Conservation (phyloP, 2,797 vertebrate genomes). For the Brachyalestes nurse region DNA sequence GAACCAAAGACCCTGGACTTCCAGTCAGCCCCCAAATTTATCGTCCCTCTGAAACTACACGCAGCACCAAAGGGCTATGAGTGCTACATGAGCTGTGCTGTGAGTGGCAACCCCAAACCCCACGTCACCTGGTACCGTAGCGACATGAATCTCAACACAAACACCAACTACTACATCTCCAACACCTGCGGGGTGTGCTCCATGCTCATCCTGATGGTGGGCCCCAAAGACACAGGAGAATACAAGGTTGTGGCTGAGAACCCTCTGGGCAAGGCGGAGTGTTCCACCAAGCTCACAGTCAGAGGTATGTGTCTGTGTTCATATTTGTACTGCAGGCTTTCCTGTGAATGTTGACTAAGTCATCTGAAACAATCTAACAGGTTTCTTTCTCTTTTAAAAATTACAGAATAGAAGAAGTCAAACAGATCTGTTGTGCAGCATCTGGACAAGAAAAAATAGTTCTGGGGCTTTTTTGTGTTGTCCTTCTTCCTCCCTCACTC, state of each 20-base stretch:
- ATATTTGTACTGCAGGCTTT: not conserved
- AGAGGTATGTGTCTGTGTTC: slow-evolving; percentile 72
- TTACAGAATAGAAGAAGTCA: slow-evolving; percentile 53
- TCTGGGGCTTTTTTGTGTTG: not conserved
- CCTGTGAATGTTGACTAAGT: not conserved
- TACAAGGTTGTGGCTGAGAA: slow-evolving; percentile 85
- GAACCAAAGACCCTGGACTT: slow-evolving; percentile 65
- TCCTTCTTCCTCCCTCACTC: not conserved
- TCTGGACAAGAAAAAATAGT: slow-evolving; percentile 4
- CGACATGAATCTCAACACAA: slow-evolving; percentile 78
- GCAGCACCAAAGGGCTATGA: slow-evolving; percentile 82
- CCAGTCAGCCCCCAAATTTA: slow-evolving; percentile 78
- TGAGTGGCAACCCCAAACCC: slow-evolving; percentile 82
- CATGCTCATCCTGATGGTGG: slow-evolving; percentile 81
- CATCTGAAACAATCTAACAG: not conserved
- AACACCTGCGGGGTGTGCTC: slow-evolving; percentile 89
- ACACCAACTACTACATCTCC: slow-evolving; percentile 80
- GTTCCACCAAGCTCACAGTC: slow-evolving; percentile 80
- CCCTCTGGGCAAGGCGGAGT: slow-evolving; percentile 76
- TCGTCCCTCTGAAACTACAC: slow-evolving; percentile 80
- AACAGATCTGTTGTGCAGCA: slow-evolving; percentile 7
- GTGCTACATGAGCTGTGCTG: slow-evolving; percentile 89
- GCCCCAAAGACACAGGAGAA: slow-evolving; percentile 78
- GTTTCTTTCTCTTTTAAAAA: slow-evolving; percentile 58
- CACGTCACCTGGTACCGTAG: slow-evolving; percentile 86